Evolutionary conservation across 2,888 invertebrate genomes (phyloP), one percentile per base, ranked within the genome.

Genomic region (Microctonus brassicae): DNA sequence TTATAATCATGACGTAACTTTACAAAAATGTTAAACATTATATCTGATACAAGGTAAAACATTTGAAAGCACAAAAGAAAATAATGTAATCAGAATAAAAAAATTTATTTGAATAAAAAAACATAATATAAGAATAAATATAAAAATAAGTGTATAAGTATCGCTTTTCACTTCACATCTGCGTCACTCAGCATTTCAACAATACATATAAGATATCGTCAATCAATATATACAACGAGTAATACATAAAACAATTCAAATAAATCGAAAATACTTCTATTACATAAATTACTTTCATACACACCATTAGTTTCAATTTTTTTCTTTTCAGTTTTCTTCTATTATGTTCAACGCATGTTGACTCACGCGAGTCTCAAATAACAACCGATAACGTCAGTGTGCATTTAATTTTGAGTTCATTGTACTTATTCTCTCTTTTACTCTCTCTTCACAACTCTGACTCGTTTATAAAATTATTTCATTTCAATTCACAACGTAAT

Each of bases 251-350:
- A 17, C 17, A 47, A 47, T 47, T 47, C 47, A 47, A 47, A n/a
- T 47, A 17, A n/a, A 64, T 69, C 70, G 69, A 68, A 69, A 69
- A 71, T 69, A 36, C n/a, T 55, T 69, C 69, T 70, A 72, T 75
- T 65, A 69, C 66, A 75, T 76, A 73, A 76, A 75, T 74, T 74
- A 47, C 47, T 3, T 47, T 17, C 17, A 6, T n/a, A 47, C 20
- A 47, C 17, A 20, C 17, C 20, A 47, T 47, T 47, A 17, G 24
- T 47, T 22, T 22, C 29, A 58, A 55, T 68, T 20, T 2, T 61
- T 55, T 22, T 24, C 33, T 68, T n/a, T 61, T 34, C 34, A 17
- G 1, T 47, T n/a, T 42, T n/a, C n/a, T 42, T 42, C 17, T n/a
- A 36, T 10, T 36, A 36, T 36, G 3, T 47, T 47, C 33, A 13